Percentiles rank a stretch among this genome's conserved stretches.
Evolutionary conservation across 64 coral and sea anemone species (phyloP).

Genomic region (Montipora foliosa): DNA sequence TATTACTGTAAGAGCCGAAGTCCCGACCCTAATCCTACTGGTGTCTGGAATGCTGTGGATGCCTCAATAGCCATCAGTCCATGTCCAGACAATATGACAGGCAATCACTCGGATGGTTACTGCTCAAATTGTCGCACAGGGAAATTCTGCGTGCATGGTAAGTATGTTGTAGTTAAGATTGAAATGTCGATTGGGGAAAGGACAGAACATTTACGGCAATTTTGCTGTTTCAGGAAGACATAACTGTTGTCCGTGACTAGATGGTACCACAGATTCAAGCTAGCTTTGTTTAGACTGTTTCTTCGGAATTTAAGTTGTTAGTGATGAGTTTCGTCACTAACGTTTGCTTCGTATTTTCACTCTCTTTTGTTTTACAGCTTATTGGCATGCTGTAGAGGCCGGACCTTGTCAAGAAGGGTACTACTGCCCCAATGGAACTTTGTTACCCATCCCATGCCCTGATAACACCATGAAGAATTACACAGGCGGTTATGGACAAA

Average conservation of each 20-base stretch:
- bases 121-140: conserved; percentile 12
- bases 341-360: not conserved
- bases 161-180: not conserved
- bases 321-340: no score
- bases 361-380: not conserved
- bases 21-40: conserved; percentile 79
- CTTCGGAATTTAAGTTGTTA: no score
- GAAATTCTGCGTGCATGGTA: conserved; percentile 6
- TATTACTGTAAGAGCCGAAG: conserved; percentile 96
- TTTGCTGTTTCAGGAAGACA: no score
- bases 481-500: conserved; percentile 80
- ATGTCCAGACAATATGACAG: not conserved
- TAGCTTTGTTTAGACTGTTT: no score
- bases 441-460: conserved; percentile 84
- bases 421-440: conserved; percentile 93
- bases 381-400: conserved; percentile 68
- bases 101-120: not conserved
- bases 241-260: no score
- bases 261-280: no score
- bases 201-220: no score
- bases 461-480: conserved; percentile 96
- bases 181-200: no score
- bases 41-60: conserved; percentile 1
- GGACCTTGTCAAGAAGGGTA: conserved; percentile 86
- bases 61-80: conserved; percentile 18